Base-by-base conservation (phyloP, 2,797 vertebrate genomes). In the Malurus splendens region DNA sequence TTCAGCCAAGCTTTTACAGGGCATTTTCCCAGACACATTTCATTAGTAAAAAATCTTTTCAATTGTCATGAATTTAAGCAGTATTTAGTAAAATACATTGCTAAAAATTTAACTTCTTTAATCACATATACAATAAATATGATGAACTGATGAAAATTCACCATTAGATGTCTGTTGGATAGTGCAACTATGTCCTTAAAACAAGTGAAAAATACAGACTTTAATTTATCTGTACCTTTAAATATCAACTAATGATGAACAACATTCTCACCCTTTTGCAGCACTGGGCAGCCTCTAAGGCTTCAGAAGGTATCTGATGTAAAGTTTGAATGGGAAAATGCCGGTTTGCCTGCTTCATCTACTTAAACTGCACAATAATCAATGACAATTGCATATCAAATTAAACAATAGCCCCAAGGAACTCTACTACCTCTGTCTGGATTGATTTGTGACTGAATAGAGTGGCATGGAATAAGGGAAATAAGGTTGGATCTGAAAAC, bases 381-480 rank as follows among this genome's bases (percentile, higher is more conserved):
- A 83, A 72, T 70, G 66, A 82, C 48, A 55, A 41, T 52, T 62
- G 52, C 45, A 33, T 66, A 59, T 82, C 83, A 90, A 91, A 91
- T 52, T 81, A 90, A 95, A 88, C 62, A 95, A 90, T 28, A 88
- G n/a, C 71, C 60, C 81, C 48, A 70, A 51, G 41, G 78, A 86
- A 78, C 48, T 83, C 73, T 81, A 25, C 65, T 55, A 41, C 30
- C 10, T 87, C 44, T 30, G 36, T 25, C 22, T 62, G 50, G 65
- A 85, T 5, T 88, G 86, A 91, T 82, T 45, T 62, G 23, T 66
- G 61, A 82, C 61, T 67, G 73, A 84, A 88, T 50, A 8, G 60
- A 76, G 23, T 27, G 30, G 10, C 18, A 64, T 4, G 8, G 22
- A 73, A 50, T 32, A 88, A 73, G 5, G 33, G n/a, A 84, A 76